Evolutionary conservation across 1,140 invertebrate genomes (phyloP), one percentile per base, ranked within the genome.

Genomic region (Pinna nobilis): DNA sequence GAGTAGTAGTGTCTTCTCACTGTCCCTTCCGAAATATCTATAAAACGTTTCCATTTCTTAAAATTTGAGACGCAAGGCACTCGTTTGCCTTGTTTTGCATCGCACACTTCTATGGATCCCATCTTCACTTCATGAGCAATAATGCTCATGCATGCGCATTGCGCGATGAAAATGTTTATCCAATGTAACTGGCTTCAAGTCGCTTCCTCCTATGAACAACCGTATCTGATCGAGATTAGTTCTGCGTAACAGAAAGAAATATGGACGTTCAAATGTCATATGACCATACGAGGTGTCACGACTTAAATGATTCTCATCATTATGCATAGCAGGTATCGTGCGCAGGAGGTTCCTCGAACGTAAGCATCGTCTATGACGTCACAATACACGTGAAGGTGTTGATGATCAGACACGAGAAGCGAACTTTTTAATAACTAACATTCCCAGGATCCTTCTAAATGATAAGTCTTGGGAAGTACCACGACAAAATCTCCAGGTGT

Each of bases 91-190:
- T 18, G 39, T 15, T 73, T 66, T 9, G 7, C 39, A 41, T 73
- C 70, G 18, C 47, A 71, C 18, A 71, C 60, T 57, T 71, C 60
- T 71, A 71, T 55, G 20, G 65, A 74, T 11, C 64, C 72, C 59
- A 68, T 69, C 49, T 1, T 49, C 49, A 23, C 47, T 53, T 63
- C 57, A n/a, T 41, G 32, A 63, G 35, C 30, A 35, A 61, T 13
- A 53, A 63, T 33, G 41, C 66, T n/a, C n/a, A n/a, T n/a, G n/a
- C n/a, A n/a, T n/a, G n/a, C n/a, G n/a, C n/a, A n/a, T n/a, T n/a
- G n/a, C n/a, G 32, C 30, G 63, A 50, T 51, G 39, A 25, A 44
- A 35, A 41, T 35, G 41, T 64, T 33, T 50, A 47, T 69, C 37
- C 9, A 64, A 50, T 18, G 37, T 11, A 9, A 69, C 35, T 20